Conservation (phyloP, 1,140 invertebrate species). For the Drosophila suzukii region DNA sequence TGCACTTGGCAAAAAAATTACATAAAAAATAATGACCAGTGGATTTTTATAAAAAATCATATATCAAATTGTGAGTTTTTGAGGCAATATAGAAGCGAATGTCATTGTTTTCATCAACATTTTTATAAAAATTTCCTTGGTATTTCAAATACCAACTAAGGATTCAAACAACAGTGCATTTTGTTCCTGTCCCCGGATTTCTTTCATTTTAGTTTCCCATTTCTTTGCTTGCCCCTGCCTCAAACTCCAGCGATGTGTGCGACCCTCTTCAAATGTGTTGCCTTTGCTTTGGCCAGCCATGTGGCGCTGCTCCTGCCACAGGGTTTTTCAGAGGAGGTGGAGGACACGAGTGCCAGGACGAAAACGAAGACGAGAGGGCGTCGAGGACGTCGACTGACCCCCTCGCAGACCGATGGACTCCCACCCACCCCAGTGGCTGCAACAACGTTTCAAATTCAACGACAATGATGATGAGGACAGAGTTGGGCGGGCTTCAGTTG, state of each 20-base stretch:
- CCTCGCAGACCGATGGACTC: slow-evolving; percentile 41
- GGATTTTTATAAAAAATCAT: too few relatives aligned
- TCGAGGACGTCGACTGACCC: slow-evolving; percentile 52
- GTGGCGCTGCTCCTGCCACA: slow-evolving; percentile 53
- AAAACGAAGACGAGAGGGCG: slow-evolving; percentile 41
- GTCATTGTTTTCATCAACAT: too few relatives aligned
- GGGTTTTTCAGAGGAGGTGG: slow-evolving; percentile 7
- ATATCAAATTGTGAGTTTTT: too few relatives aligned
- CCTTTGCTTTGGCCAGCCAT: slow-evolving; percentile 67
- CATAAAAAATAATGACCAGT: background rate
- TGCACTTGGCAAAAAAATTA: background rate
- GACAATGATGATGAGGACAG: slow-evolving; percentile 71
- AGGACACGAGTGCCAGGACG: slow-evolving; percentile 13
- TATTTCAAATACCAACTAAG: background rate
- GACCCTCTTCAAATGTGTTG: slow-evolving; percentile 80
- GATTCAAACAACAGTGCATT: slow-evolving; percentile 1
- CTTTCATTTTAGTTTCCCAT: slow-evolving; percentile 83
- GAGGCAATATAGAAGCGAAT: too few relatives aligned
- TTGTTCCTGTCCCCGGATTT: slow-evolving; percentile 61
- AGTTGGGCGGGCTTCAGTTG: slow-evolving; percentile 17
- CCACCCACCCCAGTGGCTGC: slow-evolving; percentile 51
- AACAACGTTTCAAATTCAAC: slow-evolving; percentile 83
- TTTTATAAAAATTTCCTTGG: background rate
- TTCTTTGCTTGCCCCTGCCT: slow-evolving; percentile 61
- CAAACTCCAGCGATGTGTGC: slow-evolving; percentile 58